phyloP scores from a whole-genome alignment of 2,113 vertebrate genomes.

The Prionailurus bengalensis region DNA sequence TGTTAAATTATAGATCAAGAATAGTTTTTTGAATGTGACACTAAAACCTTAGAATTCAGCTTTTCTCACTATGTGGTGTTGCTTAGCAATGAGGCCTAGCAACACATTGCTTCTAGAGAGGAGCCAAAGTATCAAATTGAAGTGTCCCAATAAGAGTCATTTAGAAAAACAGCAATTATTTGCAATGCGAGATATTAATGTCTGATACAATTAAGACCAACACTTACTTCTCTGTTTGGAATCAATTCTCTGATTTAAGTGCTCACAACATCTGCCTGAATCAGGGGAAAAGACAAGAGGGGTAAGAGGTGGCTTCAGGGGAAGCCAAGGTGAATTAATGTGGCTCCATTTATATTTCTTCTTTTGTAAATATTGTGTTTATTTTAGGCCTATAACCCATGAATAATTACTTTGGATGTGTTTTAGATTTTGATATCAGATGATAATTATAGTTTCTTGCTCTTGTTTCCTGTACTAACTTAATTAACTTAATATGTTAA shows the following conservation, averaged over 20 bases:
- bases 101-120: background rate
- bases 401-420: background rate
- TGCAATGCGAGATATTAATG: background rate
- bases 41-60: background rate
- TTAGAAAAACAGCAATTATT: constrained; percentile 50
- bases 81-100: background rate
- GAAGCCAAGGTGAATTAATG: background rate
- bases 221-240: constrained; percentile 32
- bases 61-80: fast-evolving
- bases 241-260: constrained; percentile 42
- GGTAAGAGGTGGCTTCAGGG: background rate
- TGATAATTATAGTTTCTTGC: background rate
- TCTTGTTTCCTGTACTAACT: constrained; percentile 4
- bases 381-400: background rate
- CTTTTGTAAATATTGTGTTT: constrained; percentile 49
- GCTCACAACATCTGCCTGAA: constrained; percentile 19
- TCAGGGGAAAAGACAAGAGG: background rate
- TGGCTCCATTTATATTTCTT: background rate
- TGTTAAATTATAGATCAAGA: constrained; percentile 70
- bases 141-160: background rate
- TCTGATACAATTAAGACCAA: constrained; percentile 62
- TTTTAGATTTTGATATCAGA: constrained; percentile 26
- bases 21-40: background rate
- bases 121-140: background rate
- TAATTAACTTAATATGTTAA: background rate